Evolutionary conservation across 2,113 vertebrate genomes (phyloP).

Genomic region (Orthonyx spaldingii): DNA sequence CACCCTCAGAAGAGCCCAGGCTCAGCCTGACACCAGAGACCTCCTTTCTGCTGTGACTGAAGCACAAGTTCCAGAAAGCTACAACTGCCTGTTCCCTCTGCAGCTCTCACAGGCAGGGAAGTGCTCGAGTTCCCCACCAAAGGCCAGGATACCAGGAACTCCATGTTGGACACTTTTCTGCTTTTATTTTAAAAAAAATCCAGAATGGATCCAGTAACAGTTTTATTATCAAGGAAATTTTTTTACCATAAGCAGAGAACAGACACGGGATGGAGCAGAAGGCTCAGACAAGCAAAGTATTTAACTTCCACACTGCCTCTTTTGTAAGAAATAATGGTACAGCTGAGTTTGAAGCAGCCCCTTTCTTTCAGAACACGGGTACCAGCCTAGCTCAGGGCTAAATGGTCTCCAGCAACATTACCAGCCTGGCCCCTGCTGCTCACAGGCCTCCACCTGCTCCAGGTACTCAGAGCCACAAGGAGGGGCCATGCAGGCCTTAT

Average conservation of each 20-base stretch:
- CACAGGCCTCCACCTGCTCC: not conserved
- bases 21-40: not conserved
- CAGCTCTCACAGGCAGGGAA: not conserved
- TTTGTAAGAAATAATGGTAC: not conserved
- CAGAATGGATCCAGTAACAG: constrained; percentile 62
- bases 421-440: not conserved
- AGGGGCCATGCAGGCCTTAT: not conserved
- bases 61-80: not conserved
- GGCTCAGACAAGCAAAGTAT: constrained; percentile 42
- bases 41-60: accelerated
- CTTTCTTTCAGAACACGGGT: not conserved
- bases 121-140: accelerated
- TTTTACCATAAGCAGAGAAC: constrained; percentile 54
- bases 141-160: not conserved
- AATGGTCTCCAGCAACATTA: not conserved
- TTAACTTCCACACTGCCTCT: not conserved
- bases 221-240: constrained; percentile 63
- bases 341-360: constrained; percentile 16
- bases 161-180: constrained; percentile 8
- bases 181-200: constrained; percentile 65
- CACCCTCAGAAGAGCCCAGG: accelerated
- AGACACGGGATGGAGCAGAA: constrained; percentile 60
- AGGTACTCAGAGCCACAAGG: not conserved
- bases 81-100: not conserved
- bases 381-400: not conserved